Percentiles rank a stretch among this genome's conserved stretches.
Conservation (phyloP, 2,113 vertebrate genomes). For the Anarhynchus alexandrinus region DNA sequence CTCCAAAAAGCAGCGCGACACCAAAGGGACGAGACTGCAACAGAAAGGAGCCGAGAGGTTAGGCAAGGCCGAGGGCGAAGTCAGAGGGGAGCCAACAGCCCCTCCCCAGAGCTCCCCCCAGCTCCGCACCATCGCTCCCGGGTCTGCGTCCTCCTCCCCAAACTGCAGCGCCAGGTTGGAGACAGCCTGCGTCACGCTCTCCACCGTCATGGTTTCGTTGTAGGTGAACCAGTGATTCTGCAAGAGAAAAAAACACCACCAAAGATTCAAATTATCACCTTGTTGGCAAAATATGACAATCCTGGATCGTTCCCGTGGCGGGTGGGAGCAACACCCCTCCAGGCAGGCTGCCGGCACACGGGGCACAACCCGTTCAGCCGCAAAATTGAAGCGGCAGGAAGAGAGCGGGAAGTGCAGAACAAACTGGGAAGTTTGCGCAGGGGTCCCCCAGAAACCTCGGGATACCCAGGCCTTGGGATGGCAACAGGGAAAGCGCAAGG, state of each 20-base stretch:
- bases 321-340: no score
- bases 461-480: neutral
- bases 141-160: constrained; percentile 97
- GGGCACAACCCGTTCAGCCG: neutral
- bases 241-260: neutral
- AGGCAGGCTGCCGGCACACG: rapidly evolving
- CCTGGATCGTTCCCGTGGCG: rapidly evolving
- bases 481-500: neutral
- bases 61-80: neutral
- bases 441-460: neutral
- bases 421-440: neutral
- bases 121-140: constrained; percentile 90
- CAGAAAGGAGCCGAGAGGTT: neutral
- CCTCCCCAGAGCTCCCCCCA: neutral
- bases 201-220: constrained; percentile 98
- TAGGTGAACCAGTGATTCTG: constrained; percentile 99
- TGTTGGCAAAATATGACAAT: rapidly evolving
- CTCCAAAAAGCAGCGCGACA: constrained; percentile 94
- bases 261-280: neutral
- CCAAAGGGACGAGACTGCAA: constrained; percentile 94
- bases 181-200: constrained; percentile 97
- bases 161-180: constrained; percentile 98
- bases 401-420: neutral
- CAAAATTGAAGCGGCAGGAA: neutral
- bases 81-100: neutral